phyloP scores from a whole-genome alignment of 2,888 invertebrate species.

The Microchrysa polita region DNA sequence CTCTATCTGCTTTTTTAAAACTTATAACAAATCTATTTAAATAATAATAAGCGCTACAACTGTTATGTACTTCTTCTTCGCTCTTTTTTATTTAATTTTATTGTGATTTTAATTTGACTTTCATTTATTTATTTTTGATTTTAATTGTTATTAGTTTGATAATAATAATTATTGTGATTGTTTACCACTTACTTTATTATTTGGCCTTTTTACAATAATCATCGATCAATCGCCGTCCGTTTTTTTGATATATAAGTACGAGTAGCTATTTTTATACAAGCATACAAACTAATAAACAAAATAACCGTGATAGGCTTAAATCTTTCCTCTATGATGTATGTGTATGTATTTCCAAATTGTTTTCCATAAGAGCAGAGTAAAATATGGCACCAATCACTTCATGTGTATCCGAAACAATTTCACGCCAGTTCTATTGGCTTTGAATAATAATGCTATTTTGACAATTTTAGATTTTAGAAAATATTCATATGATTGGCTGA shows the following conservation, averaged over 20 bases:
- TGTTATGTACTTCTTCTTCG: constrained; percentile 27
- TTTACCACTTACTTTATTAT: constrained; percentile 1
- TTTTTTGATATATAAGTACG: constrained; percentile 15
- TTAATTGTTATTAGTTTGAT: neutral
- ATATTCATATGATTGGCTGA: no score
- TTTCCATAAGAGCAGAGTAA: no score
- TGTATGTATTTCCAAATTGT: no score
- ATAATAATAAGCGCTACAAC: constrained; percentile 36
- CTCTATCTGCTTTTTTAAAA: constrained; percentile 40
- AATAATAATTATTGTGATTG: constrained; percentile 16
- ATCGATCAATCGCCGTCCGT: constrained; percentile 35
- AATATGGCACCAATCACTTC: no score
- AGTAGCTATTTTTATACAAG: constrained; percentile 36
- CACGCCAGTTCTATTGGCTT: no score
- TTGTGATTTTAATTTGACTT: constrained; percentile 2
- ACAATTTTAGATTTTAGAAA: no score
- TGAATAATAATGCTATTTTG: no score
- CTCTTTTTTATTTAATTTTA: constrained; percentile 34
- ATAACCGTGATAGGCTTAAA: constrained; percentile 13
- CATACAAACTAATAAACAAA: constrained; percentile 9
- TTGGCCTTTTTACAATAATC: constrained; percentile 10
- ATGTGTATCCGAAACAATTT: no score
- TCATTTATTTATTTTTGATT: neutral
- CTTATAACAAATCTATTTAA: constrained; percentile 27
- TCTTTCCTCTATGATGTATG: neutral